Evolutionary conservation across 2,113 vertebrate genomes (phyloP).

Genomic region (Rhabdomys dilectus): DNA sequence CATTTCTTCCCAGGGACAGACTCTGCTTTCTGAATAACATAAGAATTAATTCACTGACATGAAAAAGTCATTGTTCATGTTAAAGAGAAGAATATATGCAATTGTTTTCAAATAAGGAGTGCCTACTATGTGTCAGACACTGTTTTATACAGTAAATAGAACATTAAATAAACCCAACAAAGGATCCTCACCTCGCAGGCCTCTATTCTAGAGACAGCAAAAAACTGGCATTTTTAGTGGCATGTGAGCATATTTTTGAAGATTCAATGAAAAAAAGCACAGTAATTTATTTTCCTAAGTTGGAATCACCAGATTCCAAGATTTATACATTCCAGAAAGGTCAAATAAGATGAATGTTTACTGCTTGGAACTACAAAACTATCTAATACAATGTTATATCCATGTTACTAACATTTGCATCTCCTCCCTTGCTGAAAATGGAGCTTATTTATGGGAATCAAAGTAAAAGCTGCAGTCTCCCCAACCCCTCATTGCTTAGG

Average conservation of each 20-base stretch:
- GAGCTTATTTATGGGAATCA: slow-evolving; percentile 46
- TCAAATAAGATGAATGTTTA: background rate
- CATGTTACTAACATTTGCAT: background rate
- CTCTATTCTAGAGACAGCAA: slow-evolving; percentile 47
- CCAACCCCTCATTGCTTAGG: slow-evolving; percentile 3
- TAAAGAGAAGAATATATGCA: slow-evolving; percentile 45
- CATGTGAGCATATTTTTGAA: slow-evolving; percentile 45
- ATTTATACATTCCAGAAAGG: slow-evolving; percentile 41
- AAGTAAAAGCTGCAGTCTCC: slow-evolving; percentile 49
- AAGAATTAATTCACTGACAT: slow-evolving; percentile 74
- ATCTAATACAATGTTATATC: background rate
- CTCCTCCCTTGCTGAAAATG: slow-evolving; percentile 32
- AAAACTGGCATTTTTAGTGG: slow-evolving; percentile 23
- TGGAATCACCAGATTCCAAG: slow-evolving; percentile 16
- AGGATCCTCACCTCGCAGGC: background rate
- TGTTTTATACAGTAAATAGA: slow-evolving; percentile 53
- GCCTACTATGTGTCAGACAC: background rate
- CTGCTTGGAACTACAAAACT: slow-evolving; percentile 31
- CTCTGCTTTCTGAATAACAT: slow-evolving; percentile 91
- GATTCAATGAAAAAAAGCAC: slow-evolving; percentile 36
- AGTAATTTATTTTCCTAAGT: slow-evolving; percentile 37
- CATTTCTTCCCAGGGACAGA: slow-evolving; percentile 90
- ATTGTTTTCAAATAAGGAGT: slow-evolving; percentile 38
- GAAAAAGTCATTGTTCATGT: slow-evolving; percentile 66
- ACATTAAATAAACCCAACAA: slow-evolving; percentile 47